phyloP scores from a whole-genome alignment of 2,797 vertebrate genomes.

The Eulemur coronatus region DNA sequence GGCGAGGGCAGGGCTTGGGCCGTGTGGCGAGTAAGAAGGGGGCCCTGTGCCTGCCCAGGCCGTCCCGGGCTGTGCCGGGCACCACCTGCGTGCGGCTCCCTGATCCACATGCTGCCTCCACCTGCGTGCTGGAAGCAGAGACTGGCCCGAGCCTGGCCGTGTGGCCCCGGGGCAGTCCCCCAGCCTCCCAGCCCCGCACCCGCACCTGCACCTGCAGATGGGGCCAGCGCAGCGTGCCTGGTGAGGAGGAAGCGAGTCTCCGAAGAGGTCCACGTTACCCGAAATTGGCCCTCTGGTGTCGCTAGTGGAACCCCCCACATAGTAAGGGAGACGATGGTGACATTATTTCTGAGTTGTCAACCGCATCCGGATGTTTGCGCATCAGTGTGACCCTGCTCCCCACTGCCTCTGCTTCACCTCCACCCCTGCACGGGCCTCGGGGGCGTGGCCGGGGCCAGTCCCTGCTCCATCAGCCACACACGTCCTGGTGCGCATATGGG shows the following conservation, averaged over 20 bases:
- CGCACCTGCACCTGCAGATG: neutral
- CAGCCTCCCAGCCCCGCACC: neutral
- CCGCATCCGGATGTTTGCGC: fast-evolving
- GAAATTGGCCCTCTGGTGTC: fast-evolving
- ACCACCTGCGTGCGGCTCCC: fast-evolving
- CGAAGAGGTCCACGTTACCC: neutral
- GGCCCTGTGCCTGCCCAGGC: fast-evolving
- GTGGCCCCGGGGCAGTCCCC: fast-evolving
- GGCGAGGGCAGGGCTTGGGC: neutral
- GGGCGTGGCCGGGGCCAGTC: neutral
- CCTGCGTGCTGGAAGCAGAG: neutral
- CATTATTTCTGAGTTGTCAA: neutral
- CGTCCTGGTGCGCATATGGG: fast-evolving
- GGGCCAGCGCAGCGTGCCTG: fast-evolving
- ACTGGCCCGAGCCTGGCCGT: fast-evolving
- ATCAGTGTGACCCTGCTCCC: neutral
- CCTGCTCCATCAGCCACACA: fast-evolving
- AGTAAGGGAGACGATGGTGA: neutral
- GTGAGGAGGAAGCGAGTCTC: fast-evolving
- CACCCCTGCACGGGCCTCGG: fast-evolving
- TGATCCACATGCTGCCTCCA: too few relatives aligned
- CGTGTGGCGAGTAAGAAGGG: neutral
- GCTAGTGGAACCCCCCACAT: fast-evolving
- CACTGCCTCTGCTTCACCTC: fast-evolving
- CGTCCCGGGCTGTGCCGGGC: fast-evolving